Evolutionary conservation across 2,888 invertebrate species (phyloP), one percentile per base, ranked within the genome.

Genomic region (Digitonthophagus gazella): DNA sequence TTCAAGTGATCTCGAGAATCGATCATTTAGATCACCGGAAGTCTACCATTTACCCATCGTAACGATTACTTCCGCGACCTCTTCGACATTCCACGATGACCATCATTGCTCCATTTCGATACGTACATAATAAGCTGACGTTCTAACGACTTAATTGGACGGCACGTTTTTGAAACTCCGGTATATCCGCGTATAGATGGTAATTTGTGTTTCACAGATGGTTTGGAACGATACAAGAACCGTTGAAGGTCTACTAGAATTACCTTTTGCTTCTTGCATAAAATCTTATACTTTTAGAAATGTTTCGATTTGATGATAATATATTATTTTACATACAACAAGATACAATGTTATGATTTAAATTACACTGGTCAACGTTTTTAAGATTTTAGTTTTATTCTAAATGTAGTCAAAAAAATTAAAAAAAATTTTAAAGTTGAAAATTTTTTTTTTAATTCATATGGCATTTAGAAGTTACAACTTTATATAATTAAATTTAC

Each of bases 401-500:
- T n/a, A n/a, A n/a, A n/a, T n/a, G n/a, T n/a, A n/a, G n/a, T n/a
- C n/a, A n/a, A n/a, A n/a, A n/a, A n/a, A n/a, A n/a, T n/a, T n/a
- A n/a, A n/a, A n/a, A n/a, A n/a, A n/a, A n/a, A n/a, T n/a, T n/a
- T n/a, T n/a, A 4, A 57, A 57, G 15, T n/a, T n/a, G n/a, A n/a
- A n/a, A n/a, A n/a, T n/a, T n/a, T n/a, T n/a, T n/a, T n/a, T n/a
- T 61, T 61, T 18, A 2, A n/a, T 15, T 18, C 16, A 8, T 61
- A 14, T 61, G 2, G 15, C n/a, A n/a, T n/a, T n/a, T n/a, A n/a
- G n/a, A n/a, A n/a, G n/a, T n/a, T n/a, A n/a, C n/a, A n/a, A n/a
- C 19, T 61, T 6, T 1, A 8, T 58, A 58, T 58, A 15, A 8
- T 58, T 58, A 14, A 58, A 15, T n/a, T 28, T 61, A 76, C 86